Base-by-base conservation (phyloP, 2,888 invertebrate genomes). In the Phragmatobia fuliginosa region DNA sequence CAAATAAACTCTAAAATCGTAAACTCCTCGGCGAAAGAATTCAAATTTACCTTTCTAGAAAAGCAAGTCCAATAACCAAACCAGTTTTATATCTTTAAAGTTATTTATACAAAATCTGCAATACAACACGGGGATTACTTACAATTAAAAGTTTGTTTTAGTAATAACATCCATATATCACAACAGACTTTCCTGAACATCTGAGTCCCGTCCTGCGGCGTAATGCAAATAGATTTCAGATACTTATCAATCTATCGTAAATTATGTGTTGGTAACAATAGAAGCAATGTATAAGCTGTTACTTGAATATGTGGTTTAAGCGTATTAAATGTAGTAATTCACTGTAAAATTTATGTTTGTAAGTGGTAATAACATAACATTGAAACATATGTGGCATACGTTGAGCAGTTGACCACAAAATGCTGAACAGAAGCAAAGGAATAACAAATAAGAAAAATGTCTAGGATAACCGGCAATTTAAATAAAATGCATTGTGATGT, bases 101-200 rank as follows among this genome's bases (percentile, higher is more conserved):
- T 75, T 77, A 80, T 76, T 81, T 73, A 77, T 73, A 67, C 83
- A 81, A 80, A 84, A 87, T 85, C 84, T 82, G 80, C 88, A 87
- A 83, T 86, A 89, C 88, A 88, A 88, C 84, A 83, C 82, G 80
- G 89, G 90, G 91, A 92, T 94, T 92, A 88, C 82, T 77, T 81
- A 88, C 92, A 94, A 94, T 94, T 94, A 93, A 92, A 94, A 94
- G 89, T 94, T 94, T 91, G 88, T 89, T 89, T 86, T 86, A 88
- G 87, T 84, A 91, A 92, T 92, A 92, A 90, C 88, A 84, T 86
- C 87, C 89, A 89, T 93, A 92, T 90, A 92, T 93, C 91, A 92
- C 83, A 83, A 84, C 84, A 83, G 89, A 87, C 83, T 85, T 82
- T 79, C 74, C 67, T 70, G 82, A 86, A 87, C 92, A 94, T 90